Conservation (phyloP, 2,888 invertebrate species). For the Microchrysa polita region DNA sequence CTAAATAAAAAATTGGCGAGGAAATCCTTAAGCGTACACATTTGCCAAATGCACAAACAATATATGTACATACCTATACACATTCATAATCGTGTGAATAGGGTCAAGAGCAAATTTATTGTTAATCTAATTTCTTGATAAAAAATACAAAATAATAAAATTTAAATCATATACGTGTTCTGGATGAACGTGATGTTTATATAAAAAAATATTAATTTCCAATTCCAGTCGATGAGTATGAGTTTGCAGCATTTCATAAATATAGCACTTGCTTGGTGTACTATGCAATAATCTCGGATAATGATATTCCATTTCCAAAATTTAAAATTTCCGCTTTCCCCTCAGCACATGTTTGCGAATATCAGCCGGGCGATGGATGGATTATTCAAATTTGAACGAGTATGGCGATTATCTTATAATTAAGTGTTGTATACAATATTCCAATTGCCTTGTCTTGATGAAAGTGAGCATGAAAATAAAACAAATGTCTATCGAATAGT, state of each 20-base stretch:
- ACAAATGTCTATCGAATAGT: no score
- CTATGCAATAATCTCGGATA: not conserved
- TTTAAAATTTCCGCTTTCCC: not conserved
- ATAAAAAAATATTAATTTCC: not conserved
- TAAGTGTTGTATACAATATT: no score
- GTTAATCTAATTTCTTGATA: slow-evolving; percentile 1
- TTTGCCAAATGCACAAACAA: not conserved
- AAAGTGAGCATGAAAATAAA: no score
- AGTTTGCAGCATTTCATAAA: not conserved
- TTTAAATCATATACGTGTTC: not conserved
- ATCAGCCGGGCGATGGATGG: no score
- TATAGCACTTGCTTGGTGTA: not conserved
- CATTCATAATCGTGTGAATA: slow-evolving; percentile 7
- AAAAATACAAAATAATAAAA: no score
- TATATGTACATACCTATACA: slow-evolving; percentile 6
- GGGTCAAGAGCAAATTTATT: slow-evolving; percentile 36
- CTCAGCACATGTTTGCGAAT: not conserved
- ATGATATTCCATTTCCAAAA: not conserved
- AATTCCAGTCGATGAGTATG: not conserved
- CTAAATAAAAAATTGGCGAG: slow-evolving; percentile 6
- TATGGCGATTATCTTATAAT: no score
- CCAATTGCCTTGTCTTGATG: no score
- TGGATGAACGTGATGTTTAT: not conserved
- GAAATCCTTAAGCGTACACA: no score
- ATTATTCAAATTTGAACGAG: no score